Conservation (phyloP, 2,797 vertebrate species). For the Siniperca scherzeri region DNA sequence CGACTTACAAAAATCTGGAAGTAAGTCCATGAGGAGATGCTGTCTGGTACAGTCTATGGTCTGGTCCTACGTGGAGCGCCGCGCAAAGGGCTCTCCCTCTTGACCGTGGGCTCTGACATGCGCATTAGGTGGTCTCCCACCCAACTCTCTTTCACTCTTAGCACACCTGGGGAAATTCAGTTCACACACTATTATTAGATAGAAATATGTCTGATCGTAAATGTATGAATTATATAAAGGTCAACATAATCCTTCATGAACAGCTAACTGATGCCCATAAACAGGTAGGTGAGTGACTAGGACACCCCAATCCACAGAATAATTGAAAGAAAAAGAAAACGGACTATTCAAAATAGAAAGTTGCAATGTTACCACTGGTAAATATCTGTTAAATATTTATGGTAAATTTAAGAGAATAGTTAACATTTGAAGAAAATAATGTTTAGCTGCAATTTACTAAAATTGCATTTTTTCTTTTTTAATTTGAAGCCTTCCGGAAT, state of each 20-base stretch:
- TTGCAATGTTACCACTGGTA: too few relatives aligned
- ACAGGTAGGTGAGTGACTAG: too few relatives aligned
- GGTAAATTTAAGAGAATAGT: background rate
- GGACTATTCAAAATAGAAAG: background rate
- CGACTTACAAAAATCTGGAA: background rate
- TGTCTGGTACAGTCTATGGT: background rate
- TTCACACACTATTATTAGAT: background rate
- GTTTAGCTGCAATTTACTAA: too few relatives aligned
- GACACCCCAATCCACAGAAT: background rate
- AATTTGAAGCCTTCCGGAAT: conserved; percentile 5
- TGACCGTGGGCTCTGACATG: background rate
- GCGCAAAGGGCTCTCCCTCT: accelerated
- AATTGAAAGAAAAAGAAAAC: background rate
- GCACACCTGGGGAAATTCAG: background rate
- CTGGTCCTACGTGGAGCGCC: too few relatives aligned
- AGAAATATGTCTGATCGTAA: background rate
- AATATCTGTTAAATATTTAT: background rate
- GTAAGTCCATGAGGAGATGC: accelerated
- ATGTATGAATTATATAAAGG: background rate
- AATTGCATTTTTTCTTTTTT: background rate
- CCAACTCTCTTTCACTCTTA: background rate
- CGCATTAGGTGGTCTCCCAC: background rate
- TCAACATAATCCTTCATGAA: background rate
- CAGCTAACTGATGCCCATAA: background rate
- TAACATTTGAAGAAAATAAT: background rate